Evolutionary conservation across 2,797 vertebrate species (phyloP).

Genomic region (Pyrocephalus nanus): DNA sequence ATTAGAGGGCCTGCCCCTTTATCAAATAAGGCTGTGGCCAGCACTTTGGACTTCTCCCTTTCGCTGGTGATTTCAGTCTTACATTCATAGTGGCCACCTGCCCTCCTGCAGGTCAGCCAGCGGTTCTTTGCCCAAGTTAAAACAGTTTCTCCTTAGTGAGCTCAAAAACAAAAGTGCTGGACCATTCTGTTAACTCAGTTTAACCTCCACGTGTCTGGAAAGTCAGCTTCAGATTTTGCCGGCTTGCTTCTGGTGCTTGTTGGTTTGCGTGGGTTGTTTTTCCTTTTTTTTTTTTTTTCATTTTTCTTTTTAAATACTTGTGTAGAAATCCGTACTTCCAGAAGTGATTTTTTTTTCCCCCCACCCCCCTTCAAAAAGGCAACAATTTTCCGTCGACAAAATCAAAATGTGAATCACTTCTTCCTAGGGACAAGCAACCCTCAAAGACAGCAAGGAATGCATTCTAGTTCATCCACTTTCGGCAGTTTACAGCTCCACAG

Average conservation of each 20-base stretch:
- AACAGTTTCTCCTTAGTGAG: conserved; percentile 78
- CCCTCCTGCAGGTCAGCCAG: conserved; percentile 69
- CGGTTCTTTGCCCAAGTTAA: conserved; percentile 76
- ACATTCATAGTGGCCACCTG: conserved; percentile 81
- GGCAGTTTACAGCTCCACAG: conserved; percentile 95
- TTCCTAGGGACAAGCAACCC: conserved; percentile 78
- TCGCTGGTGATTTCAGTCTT: conserved; percentile 98
- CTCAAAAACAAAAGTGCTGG: conserved; percentile 80
- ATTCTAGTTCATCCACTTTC: conserved; percentile 97
- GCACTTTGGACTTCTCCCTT: conserved; percentile 93
- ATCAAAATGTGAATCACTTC: conserved; percentile 72
- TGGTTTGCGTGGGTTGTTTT: not conserved
- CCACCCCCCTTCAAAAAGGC: conserved; percentile 24
- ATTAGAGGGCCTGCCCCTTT: conserved; percentile 96
- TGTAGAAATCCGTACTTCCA: conserved; percentile 48
- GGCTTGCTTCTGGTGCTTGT: conserved; percentile 51
- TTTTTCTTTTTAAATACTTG: not conserved
- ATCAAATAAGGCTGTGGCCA: conserved; percentile 95
- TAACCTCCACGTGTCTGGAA: conserved; percentile 35
- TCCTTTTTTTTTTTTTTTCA: not conserved
- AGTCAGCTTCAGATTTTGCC: conserved; percentile 10
- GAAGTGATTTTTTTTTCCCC: conserved; percentile 41
- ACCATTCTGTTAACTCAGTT: conserved; percentile 60
- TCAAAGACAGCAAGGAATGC: conserved; percentile 82
- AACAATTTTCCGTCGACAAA: conserved; percentile 51